Percentiles rank a stretch among this genome's conserved stretches.
phyloP scores from a whole-genome alignment of 2,888 invertebrate genomes.

The Drosophila ustulata region DNA sequence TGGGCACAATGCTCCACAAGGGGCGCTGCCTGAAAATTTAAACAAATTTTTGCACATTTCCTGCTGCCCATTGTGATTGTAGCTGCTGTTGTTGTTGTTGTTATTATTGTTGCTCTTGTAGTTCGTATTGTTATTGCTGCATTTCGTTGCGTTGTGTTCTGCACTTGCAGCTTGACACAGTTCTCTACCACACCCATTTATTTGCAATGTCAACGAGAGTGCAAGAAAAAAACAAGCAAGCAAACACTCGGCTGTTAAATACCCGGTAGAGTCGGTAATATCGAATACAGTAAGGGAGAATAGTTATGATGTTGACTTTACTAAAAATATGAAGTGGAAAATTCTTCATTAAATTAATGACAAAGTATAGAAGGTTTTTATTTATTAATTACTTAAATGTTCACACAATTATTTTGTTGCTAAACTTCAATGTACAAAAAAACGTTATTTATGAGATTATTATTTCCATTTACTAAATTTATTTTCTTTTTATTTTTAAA shows the following conservation, averaged over 20 bases:
- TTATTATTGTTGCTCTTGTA: constrained; percentile 30
- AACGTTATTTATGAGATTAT: too few relatives aligned
- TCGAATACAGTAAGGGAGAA: too few relatives aligned
- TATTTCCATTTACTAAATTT: too few relatives aligned
- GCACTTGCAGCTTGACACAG: constrained; percentile 78
- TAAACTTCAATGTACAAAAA: too few relatives aligned
- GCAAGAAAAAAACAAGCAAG: constrained; percentile 16
- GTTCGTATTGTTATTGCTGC: constrained; percentile 27
- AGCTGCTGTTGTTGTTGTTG: constrained; percentile 21
- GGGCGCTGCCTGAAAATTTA: constrained; percentile 58
- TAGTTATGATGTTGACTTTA: too few relatives aligned
- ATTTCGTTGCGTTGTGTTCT: constrained; percentile 35
- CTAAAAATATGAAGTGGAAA: too few relatives aligned
- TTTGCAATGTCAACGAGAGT: constrained; percentile 74
- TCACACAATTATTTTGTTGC: too few relatives aligned
- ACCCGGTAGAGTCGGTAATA: constrained; percentile 1
- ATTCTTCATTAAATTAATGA: too few relatives aligned
- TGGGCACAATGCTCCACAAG: constrained; percentile 41
- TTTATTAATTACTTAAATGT: too few relatives aligned
- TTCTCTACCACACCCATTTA: constrained; percentile 75
- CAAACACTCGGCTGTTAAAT: not conserved
- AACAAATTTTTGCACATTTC: constrained; percentile 77
- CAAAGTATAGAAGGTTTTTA: too few relatives aligned
- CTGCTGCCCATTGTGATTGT: constrained; percentile 45
- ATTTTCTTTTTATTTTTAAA: too few relatives aligned